These are phyloP conservation scores for Lanius ludovicianus DNA, from an alignment of 2,113 vertebrate species.

Conservation along the genomic window DNA sequence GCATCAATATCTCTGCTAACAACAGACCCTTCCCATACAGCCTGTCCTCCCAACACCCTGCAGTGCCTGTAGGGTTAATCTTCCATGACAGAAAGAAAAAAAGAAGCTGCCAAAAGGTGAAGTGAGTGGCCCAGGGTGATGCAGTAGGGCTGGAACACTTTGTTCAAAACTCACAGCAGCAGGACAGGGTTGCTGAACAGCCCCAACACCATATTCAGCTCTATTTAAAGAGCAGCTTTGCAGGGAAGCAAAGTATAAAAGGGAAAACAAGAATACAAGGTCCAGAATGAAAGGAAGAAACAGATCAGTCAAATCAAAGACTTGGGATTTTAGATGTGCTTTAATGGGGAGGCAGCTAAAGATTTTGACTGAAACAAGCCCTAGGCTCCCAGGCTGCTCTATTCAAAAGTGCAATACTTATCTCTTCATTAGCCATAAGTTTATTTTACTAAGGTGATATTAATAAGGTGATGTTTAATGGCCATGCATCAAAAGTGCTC, in stretches of 20 bases:
- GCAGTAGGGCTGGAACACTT: background rate
- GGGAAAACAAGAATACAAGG: background rate
- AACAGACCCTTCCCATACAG: background rate
- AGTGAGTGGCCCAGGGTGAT: background rate
- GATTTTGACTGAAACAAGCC: background rate
- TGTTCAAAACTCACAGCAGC: background rate
- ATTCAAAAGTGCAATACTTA: background rate
- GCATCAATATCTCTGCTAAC: background rate
- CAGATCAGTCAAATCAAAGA: background rate
- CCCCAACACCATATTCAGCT: background rate
- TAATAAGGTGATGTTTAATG: background rate
- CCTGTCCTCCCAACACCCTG: background rate
- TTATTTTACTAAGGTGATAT: background rate
- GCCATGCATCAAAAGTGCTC: background rate
- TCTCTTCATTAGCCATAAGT: background rate
- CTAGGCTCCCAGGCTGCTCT: background rate
- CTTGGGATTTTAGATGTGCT: background rate
- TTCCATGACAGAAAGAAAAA: background rate
- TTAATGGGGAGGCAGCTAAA: background rate
- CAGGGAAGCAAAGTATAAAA: background rate
- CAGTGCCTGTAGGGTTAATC: fast-evolving
- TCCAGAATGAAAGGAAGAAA: background rate
- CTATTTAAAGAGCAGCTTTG: background rate
- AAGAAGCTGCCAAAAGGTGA: background rate
- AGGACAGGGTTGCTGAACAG: background rate